Conservation (phyloP, 2,888 invertebrate genomes). For the Spisula subtruncata region DNA sequence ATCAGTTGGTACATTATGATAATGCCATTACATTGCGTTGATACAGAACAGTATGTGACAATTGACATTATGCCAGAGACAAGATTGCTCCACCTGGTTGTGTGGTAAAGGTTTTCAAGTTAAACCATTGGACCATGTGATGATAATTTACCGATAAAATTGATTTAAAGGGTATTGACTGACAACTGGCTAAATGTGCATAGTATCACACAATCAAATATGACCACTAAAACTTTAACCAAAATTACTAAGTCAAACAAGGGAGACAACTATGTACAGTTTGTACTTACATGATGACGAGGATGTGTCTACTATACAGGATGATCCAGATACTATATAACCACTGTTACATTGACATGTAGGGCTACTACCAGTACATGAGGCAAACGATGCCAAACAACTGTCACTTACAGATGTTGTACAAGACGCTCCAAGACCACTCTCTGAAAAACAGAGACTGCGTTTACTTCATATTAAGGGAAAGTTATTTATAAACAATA, state of each 20-base stretch:
- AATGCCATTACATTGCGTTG: too few species aligned
- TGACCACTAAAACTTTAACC: neutral
- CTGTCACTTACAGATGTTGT: constrained; percentile 17
- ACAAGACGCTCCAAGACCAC: constrained; percentile 42
- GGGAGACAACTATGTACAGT: neutral
- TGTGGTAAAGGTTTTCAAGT: too few species aligned
- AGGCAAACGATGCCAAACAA: constrained; percentile 38
- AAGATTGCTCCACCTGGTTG: too few species aligned
- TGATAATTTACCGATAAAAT: too few species aligned
- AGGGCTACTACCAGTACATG: constrained; percentile 42
- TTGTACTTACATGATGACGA: neutral
- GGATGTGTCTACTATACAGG: constrained; percentile 4
- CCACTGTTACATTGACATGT: constrained; percentile 57
- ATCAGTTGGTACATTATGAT: too few species aligned
- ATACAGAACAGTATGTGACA: neutral
- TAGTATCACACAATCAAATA: neutral
- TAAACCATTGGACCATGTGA: too few species aligned
- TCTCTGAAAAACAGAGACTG: constrained; percentile 44
- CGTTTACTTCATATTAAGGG: neutral
- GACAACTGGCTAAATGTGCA: too few species aligned
- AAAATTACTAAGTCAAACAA: too few species aligned
- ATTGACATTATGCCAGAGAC: too few species aligned
- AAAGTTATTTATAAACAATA: too few species aligned
- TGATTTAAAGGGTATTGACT: too few species aligned
- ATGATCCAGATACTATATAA: neutral